Base-by-base conservation (phyloP, 1,140 invertebrate species). In the Drosophila leontia region DNA sequence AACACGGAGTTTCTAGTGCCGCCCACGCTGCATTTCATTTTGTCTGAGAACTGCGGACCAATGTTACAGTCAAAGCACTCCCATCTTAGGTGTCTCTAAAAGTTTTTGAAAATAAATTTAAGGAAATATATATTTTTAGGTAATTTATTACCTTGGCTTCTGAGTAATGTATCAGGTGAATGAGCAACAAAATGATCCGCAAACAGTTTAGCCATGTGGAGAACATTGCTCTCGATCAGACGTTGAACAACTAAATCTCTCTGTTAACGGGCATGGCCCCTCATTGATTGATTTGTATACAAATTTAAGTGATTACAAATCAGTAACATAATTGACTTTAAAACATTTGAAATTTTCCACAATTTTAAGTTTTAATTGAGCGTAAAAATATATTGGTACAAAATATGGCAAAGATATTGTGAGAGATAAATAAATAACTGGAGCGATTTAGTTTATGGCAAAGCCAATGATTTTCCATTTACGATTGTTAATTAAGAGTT, bases 11-110 rank as follows among this genome's bases (percentile, higher is more conserved):
- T 29, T 2, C 51, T 45, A 2, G 53, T 41, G 3, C 60, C 69
- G 3, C 60, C 59, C 11, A 80, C 37, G 0, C 35, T 12, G 17
- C 78, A 80, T 15, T 56, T 76, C 13, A 60, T 41, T 6, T 41
- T 13, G 17, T 59, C 60, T 5, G 35, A 39, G 37, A 47, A 80
- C 3, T 58, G 45, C 0, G 35, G 12, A 2, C 48, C 17, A 0
- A 56, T 61, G 1, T 47, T 35, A 11, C 78, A 80, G 1, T 80
- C 78, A 8, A 80, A 69, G 12, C 53, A 17, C 11, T 68, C 58
- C 78, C 78, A 80, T 41, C 70, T 57, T 2, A 75, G 6, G 26
- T 12, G 34, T 29, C 62, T 68, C 44, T 60, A 0, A 8, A 53
- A 50, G 3, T 13, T 12, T 15, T 13, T 32, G 6, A 2, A 8